Base-by-base conservation (phyloP, 2,888 invertebrate species). In the Microctonus aethiopoides region DNA sequence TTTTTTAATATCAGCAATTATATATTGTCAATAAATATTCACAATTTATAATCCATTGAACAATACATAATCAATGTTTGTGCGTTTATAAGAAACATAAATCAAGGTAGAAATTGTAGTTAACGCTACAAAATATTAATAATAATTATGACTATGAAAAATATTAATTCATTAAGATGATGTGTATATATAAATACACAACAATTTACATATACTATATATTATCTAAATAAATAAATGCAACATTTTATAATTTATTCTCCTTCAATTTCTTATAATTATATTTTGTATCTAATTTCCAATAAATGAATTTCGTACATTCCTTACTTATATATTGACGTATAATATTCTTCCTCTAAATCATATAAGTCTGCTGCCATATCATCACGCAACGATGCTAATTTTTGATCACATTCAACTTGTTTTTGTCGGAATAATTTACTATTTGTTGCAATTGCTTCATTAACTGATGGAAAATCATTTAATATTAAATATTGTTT, bases 381-480 rank as follows among this genome's bases (percentile, higher is more conserved):
- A 83, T 98, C 98, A 87, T 98, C 98, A 72, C 98, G 87, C 22
- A 98, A 87, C 22, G 93, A 93, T 91, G 97, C 95, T 22, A 98
- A 87, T 87, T 97, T 97, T 80, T 94, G 94, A 87, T 98, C 98
- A 86, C 96, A 95, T 84, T 97, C 97, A 59, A 92, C 92, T 88
- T 97, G 97, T 82, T 95, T 95, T 0, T 94, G 93, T 68, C 96
- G 91, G 83, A 95, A 97, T 11, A 96, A 87, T 84, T 95, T 94
- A 0, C 95, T 95, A 84, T 97, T 97, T 78, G 95, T 94, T n/a
- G 95, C 93, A 74, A 99, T 98, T 0, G 98, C 96, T 83, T 98
- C 97, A 86, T 99, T 99, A 0, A 99, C 96, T 1, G 98, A 97
- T 56, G 97, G 97, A 84, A 99, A 99, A 87, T 99, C 99, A 86